Evolutionary conservation across 2,113 vertebrate genomes (phyloP), one percentile per base, ranked within the genome.

Genomic region (Poeciliopsis prolifica): DNA sequence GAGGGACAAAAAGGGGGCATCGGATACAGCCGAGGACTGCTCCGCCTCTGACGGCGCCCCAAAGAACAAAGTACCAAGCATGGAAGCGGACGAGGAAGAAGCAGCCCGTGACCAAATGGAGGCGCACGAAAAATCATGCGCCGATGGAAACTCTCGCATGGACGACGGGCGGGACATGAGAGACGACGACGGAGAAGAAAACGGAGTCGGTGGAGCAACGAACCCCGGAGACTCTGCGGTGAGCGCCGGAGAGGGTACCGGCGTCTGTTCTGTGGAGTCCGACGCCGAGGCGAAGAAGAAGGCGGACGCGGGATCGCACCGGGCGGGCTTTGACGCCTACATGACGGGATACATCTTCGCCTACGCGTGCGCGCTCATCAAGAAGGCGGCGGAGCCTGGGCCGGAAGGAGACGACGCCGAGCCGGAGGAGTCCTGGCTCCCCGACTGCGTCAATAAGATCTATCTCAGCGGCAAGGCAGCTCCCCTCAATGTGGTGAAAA

Each of bases 281-380:
- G 72, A 70, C 0, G 64, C 30, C 28, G 75, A 65, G 42, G 26
- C 33, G 35, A 81, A 75, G 44, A 91, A 86, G 74, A 91, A 87
- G 71, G 74, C 19, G 0, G 94, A 95, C 7, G 6, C 88, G 2
- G 95, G 97, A 40, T 90, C 95, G 0, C 98, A 99, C 85, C 88
- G 98, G 31, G 97, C 98, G 1, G 98, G 98, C 9, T 99, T 99
- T 4, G 98, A 99, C 5, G 98, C 98, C 0, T 99, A 98, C 85
- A 99, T 99, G 98, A 99, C 97, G 0, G 98, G 96, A 19, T 99
- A 96, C 17, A 94, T 99, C 85, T 98, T 99, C 86, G 96, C 95
- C 72, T 95, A 95, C 0, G 93, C 97, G 0, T 92, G 90, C 77
- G 77, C 94, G 65, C 72, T 94, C 26, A 89, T 91, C 64, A 90